A percentile compares a stretch with the other conserved stretches of the same genome.
Evolutionary conservation across 1,140 invertebrate genomes (phyloP).

Genomic region (Heterodera carotae): DNA sequence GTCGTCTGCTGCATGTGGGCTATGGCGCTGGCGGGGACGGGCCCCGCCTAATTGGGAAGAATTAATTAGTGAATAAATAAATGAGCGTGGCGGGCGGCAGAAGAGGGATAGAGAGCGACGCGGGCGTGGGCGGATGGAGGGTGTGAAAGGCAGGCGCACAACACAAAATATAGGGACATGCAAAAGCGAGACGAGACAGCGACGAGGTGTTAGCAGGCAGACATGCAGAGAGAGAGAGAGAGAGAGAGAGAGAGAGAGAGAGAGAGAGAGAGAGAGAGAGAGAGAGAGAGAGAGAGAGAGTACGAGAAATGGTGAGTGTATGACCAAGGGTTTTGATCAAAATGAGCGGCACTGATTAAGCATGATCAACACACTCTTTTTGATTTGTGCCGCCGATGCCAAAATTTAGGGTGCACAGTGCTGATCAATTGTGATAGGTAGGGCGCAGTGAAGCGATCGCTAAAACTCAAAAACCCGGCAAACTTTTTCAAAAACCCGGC

Average conservation of each 20-base stretch:
- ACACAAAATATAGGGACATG: no score
- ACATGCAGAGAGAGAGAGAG: background rate
- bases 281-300: background rate
- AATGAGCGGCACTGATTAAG: background rate
- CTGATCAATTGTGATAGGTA: no score
- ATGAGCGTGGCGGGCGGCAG: background rate
- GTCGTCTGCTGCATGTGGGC: constrained; percentile 1
- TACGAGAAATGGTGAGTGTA: background rate
- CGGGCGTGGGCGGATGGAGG: no score
- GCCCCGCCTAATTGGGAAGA: constrained; percentile 10
- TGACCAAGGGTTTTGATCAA: no score
- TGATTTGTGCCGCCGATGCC: background rate
- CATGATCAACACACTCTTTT: background rate
- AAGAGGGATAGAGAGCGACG: background rate
- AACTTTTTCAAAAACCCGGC: no score
- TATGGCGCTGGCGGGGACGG: background rate
- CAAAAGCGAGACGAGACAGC: no score
- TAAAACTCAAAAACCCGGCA: no score
- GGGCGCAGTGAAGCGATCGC: no score
- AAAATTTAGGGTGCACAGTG: no score
- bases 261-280: background rate
- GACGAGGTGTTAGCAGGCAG: background rate
- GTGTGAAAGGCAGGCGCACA: no score
- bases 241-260: background rate
- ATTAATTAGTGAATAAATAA: constrained; percentile 9